phyloP scores from a whole-genome alignment of 2,113 vertebrate genomes.

The Chroicocephalus ridibundus region DNA sequence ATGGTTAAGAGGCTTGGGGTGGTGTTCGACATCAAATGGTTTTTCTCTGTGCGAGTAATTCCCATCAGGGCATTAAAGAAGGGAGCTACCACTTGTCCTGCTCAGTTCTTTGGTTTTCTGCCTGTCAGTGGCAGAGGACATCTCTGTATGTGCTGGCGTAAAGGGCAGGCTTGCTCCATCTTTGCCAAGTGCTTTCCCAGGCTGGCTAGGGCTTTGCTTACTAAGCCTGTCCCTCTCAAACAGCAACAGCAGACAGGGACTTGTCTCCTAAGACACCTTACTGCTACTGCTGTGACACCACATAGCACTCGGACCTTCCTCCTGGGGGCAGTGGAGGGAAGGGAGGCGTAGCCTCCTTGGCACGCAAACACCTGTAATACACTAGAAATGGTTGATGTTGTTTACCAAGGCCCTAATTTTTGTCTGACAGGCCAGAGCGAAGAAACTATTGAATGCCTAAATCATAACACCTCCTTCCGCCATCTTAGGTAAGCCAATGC shows the following conservation, averaged over 20 bases:
- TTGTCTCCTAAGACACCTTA: background rate
- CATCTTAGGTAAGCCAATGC: background rate
- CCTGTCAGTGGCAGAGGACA: background rate
- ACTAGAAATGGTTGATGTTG: background rate
- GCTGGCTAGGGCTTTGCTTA: background rate
- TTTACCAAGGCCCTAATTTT: background rate
- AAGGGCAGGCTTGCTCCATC: background rate
- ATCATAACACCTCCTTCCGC: background rate
- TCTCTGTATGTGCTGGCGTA: fast-evolving
- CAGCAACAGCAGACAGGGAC: background rate
- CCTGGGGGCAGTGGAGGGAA: background rate
- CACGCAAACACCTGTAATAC: background rate
- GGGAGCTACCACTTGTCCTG: background rate
- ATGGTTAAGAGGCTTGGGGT: background rate
- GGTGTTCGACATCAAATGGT: background rate
- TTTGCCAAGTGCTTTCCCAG: background rate
- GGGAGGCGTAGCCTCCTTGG: background rate
- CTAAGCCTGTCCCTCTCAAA: background rate
- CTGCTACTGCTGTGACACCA: background rate
- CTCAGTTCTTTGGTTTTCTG: background rate
- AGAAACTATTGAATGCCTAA: background rate
- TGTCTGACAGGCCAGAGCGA: background rate
- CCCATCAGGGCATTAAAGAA: background rate
- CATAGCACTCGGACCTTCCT: background rate
- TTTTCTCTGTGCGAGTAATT: background rate